These are phyloP conservation scores for Hormiphora californensis DNA, from an alignment of 37 sponge, comb jelly and placozoan species.

Conservation along the genomic window DNA sequence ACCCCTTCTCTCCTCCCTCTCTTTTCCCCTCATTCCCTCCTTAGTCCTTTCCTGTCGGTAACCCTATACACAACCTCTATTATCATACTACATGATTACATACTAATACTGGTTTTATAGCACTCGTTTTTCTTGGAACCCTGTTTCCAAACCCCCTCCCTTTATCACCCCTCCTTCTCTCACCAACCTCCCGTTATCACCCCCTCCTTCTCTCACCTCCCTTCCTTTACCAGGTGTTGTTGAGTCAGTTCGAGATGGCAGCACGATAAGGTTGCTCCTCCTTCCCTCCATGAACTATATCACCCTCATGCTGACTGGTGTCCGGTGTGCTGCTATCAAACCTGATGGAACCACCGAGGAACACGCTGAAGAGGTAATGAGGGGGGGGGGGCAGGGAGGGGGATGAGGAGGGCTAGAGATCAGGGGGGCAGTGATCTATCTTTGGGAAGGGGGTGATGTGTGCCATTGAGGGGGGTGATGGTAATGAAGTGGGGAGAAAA, in stretches of 20 bases:
- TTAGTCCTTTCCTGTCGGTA: too few relatives aligned
- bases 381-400: neutral
- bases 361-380: constrained; percentile 71
- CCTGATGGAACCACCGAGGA: constrained; percentile 71
- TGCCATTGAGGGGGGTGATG: constrained; percentile 69
- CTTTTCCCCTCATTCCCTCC: too few relatives aligned
- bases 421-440: constrained; percentile 55
- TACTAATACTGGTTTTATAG: too few relatives aligned
- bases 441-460: constrained; percentile 68
- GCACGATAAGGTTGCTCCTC: constrained; percentile 68
- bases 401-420: too few relatives aligned
- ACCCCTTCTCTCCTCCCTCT: too few relatives aligned
- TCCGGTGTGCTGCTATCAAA: constrained; percentile 60
- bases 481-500: constrained; percentile 4
- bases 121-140: too few relatives aligned
- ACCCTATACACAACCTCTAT: too few relatives aligned
- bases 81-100: too few relatives aligned
- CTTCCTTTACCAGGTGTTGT: constrained; percentile 62
- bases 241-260: constrained; percentile 87
- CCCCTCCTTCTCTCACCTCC: neutral
- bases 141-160: too few relatives aligned
- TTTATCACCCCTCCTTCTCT: neutral
- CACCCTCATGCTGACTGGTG: constrained; percentile 82
- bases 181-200: neutral
- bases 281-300: constrained; percentile 66